phyloP scores from a whole-genome alignment of 2,113 vertebrate species.

The Serilophus lunatus region DNA sequence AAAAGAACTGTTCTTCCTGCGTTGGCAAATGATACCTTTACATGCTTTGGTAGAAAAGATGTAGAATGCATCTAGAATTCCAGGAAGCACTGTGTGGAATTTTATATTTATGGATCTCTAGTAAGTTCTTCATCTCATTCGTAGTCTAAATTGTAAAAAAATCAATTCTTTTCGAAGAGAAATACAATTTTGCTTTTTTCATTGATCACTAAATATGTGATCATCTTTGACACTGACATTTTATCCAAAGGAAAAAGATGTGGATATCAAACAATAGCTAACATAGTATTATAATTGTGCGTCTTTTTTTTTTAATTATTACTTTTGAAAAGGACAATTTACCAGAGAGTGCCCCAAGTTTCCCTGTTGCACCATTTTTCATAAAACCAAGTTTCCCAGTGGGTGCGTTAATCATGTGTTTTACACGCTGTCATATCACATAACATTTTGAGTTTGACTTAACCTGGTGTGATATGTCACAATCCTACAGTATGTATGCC shows the following conservation, averaged over 20 bases:
- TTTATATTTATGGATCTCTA: not conserved
- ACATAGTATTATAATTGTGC: not conserved
- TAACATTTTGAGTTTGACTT: conserved; percentile 69
- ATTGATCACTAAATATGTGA: not conserved
- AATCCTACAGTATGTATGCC: conserved; percentile 59
- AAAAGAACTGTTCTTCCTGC: not conserved
- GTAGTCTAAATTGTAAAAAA: not conserved
- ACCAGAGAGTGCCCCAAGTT: not conserved
- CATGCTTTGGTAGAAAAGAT: not conserved
- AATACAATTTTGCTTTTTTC: not conserved
- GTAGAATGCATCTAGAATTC: not conserved
- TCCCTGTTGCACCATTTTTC: conserved; percentile 26
- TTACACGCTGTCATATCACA: conserved; percentile 72
- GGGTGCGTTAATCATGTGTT: conserved; percentile 66
- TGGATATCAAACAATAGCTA: not conserved
- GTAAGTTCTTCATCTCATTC: not conserved
- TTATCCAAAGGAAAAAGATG: not conserved
- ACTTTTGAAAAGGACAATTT: not conserved
- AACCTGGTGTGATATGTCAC: conserved; percentile 73
- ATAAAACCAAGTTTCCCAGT: conserved; percentile 47
- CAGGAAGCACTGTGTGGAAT: not conserved
- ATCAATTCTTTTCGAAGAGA: not conserved
- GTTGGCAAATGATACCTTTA: not conserved
- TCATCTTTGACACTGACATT: not conserved
- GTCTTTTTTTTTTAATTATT: not conserved